Evolutionary conservation across 2,113 vertebrate genomes (phyloP).

Genomic region (Cacatua alba): DNA sequence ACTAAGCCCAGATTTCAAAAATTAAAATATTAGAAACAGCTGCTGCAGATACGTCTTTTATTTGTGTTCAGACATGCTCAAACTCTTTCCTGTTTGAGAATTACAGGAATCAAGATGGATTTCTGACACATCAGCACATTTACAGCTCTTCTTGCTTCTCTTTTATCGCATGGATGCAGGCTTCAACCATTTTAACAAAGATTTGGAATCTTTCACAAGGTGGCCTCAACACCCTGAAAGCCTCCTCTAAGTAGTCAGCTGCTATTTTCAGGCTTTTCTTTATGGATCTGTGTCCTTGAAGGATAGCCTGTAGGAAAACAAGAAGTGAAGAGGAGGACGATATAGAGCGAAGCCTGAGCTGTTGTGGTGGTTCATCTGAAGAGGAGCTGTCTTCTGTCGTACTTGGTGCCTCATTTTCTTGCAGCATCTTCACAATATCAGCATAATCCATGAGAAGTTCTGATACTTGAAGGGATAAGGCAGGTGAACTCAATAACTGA

Average conservation of each 20-base stretch:
- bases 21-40: not conserved
- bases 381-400: not conserved
- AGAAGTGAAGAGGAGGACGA: not conserved
- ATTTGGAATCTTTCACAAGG: constrained; percentile 41
- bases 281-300: not conserved
- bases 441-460: constrained; percentile 46
- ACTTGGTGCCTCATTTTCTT: not conserved
- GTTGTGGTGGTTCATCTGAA: not conserved
- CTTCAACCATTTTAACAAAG: constrained; percentile 7
- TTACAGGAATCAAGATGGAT: not conserved
- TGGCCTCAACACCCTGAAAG: constrained; percentile 19
- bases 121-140: not conserved
- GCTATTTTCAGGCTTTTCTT: not conserved
- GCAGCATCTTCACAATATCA: not conserved
- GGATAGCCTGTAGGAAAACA: not conserved
- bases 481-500: constrained; percentile 8
- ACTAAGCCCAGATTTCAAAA: not conserved
- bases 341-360: not conserved
- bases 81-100: not conserved
- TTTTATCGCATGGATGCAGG: not conserved
- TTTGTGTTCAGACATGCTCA: not conserved
- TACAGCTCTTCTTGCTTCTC: not conserved
- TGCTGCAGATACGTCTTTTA: not conserved
- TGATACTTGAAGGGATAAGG: constrained; percentile 48
- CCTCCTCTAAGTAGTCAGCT: constrained; percentile 45